These are phyloP conservation scores for Calliopum simillimum DNA, from an alignment of 2,888 invertebrate species.

Conservation along the genomic window DNA sequence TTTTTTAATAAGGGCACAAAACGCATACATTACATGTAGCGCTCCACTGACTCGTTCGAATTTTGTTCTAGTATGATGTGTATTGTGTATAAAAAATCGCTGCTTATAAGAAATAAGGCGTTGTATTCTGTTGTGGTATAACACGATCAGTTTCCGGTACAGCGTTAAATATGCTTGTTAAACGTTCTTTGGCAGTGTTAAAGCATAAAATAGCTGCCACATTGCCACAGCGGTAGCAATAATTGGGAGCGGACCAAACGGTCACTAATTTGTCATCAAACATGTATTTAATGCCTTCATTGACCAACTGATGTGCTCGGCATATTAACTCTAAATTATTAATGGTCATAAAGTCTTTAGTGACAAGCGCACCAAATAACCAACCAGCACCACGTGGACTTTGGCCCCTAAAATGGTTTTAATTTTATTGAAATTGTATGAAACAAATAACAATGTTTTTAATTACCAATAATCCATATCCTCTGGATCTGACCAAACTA, in stretches of 20 bases:
- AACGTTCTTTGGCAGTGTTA: conserved; percentile 79
- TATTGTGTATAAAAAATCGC: conserved; percentile 27
- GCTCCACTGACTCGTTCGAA: conserved; percentile 28
- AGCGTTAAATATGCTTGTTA: conserved; percentile 91
- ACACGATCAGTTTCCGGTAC: conserved; percentile 95
- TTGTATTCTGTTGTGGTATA: conserved; percentile 91
- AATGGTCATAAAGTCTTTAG: conserved; percentile 92
- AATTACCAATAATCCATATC: conserved; percentile 90
- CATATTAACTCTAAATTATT: conserved; percentile 95
- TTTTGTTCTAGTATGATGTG: conserved; percentile 15
- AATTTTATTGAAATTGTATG: not conserved
- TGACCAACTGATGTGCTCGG: conserved; percentile 98
- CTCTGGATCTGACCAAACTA: conserved; percentile 99
- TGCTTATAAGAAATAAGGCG: conserved; percentile 92
- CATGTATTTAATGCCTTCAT: conserved; percentile 99
- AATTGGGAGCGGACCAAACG: conserved; percentile 99
- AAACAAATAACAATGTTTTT: not conserved
- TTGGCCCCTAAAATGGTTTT: conserved; percentile 72
- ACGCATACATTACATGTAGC: conserved; percentile 32
- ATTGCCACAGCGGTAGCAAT: conserved; percentile 99
- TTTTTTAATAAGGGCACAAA: conserved; percentile 37
- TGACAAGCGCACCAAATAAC: conserved; percentile 95
- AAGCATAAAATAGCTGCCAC: conserved; percentile 97
- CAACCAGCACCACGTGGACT: conserved; percentile 98
- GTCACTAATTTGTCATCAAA: conserved; percentile 97